Conservation (phyloP, 2,113 vertebrate species). For the Hydropotes inermis region DNA sequence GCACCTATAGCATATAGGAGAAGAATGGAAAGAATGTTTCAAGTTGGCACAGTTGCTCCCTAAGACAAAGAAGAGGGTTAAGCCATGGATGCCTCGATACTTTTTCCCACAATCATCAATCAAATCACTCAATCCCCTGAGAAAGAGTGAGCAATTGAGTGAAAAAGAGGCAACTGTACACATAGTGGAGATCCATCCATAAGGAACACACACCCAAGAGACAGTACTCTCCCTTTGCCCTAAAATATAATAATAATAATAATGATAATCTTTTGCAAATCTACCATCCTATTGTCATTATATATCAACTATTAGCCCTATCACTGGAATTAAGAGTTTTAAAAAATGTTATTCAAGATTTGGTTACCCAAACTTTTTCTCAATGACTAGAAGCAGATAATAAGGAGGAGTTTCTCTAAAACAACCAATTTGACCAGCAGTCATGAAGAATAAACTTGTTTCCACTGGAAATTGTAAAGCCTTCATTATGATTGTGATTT, state of each 20-base stretch:
- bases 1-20: not conserved
- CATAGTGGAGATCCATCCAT: too few relatives aligned
- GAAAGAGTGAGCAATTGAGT: not conserved
- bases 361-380: not conserved
- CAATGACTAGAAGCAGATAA: not conserved
- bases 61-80: not conserved
- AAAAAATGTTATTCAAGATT: not conserved
- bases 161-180: not conserved
- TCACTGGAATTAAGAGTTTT: not conserved
- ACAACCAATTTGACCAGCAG: not conserved
- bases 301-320: not conserved
- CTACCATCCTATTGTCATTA: not conserved
- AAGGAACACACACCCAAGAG: not conserved
- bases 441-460: not conserved
- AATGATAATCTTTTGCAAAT: not conserved
- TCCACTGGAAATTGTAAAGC: not conserved
- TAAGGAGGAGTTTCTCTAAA: not conserved
- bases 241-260: not conserved
- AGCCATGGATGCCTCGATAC: not conserved
- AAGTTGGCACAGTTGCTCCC: not conserved
- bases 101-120: not conserved
- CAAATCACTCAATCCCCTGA: not conserved
- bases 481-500: not conserved
- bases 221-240: rapidly evolving
- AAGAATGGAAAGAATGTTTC: not conserved